Evolutionary conservation across 1,140 invertebrate genomes (phyloP), one percentile per base, ranked within the genome.

Genomic region (Pachyrhynchus sulphureomaculatus): DNA sequence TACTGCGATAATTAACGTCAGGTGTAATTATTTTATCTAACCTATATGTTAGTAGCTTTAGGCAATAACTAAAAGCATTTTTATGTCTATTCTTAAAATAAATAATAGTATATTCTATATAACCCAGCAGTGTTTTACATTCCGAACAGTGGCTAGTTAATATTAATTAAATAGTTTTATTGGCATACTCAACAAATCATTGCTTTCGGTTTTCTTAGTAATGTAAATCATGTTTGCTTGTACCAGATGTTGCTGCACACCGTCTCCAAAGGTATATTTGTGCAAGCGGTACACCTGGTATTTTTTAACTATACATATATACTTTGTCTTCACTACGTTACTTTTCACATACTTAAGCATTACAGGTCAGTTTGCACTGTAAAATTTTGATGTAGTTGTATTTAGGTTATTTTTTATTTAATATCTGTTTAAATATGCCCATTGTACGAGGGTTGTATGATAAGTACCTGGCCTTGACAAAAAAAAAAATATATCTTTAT

Each of bases 141-240:
- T n/a, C n/a, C n/a, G 10, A 45, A 21, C 18, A 45, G 42, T 45
- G 23, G 42, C 12, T 20, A 20, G 21, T 13, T 10, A 45, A 21
- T 45, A 45, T 21, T 2, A 20, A 45, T 23, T 23, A 6, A 45
- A 23, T 4, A 21, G 9, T 45, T 21, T 45, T 23, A 45, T 24
- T 45, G 9, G 9, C 9, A 20, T 45, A n/a, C n/a, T 20, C 4
- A 20, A 45, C 12, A 23, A 45, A 45, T 45, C 42, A 20, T 10
- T 24, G 37, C 42, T 45, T 45, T 45, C 42, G 42, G 42, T 45
- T 45, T 24, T 45, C 42, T 23, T 21, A 45, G 20, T 23, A 45
- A 45, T 45, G 42, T 12, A 45, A 45, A 45, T 45, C 42, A 45
- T 45, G 42, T 45, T 45, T 45, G 42, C 42, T 13, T 45, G 42